Evolutionary conservation across 2,888 invertebrate genomes (phyloP).

Genomic region (Autographa pulchrina): DNA sequence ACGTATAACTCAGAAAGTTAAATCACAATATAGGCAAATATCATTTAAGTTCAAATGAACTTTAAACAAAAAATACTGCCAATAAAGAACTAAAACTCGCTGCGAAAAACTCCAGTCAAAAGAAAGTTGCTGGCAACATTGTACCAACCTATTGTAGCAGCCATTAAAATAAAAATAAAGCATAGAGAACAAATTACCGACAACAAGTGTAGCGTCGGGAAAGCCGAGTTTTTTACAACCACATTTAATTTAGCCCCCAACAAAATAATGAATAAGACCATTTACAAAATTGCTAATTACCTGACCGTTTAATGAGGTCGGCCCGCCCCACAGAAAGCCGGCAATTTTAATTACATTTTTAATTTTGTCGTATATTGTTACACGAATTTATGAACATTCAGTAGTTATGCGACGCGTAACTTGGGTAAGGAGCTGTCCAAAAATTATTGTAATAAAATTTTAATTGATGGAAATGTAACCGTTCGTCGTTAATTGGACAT

Average conservation of each 20-base stretch:
- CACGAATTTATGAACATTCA: conserved; percentile 52
- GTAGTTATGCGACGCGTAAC: conserved; percentile 47
- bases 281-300: conserved; percentile 87
- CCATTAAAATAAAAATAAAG: conserved; percentile 45
- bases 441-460: conserved; percentile 46
- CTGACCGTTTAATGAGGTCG: conserved; percentile 84
- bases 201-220: conserved; percentile 35
- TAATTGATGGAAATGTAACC: conserved; percentile 42
- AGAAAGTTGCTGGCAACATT: conserved; percentile 23
- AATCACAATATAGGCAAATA: no score
- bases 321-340: conserved; percentile 69
- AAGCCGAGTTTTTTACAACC: conserved; percentile 55
- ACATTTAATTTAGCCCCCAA: conserved; percentile 70
- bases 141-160: conserved; percentile 16
- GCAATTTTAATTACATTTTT: conserved; percentile 82
- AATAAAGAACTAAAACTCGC: conserved; percentile 7
- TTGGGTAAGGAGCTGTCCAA: conserved; percentile 41
- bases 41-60: not conserved
- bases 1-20: no score
- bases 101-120: not conserved
- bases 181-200: conserved; percentile 43
- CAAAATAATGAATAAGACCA: conserved; percentile 83
- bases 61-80: not conserved
- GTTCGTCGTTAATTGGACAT: conserved; percentile 50
- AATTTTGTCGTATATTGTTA: conserved; percentile 70